phyloP scores from a whole-genome alignment of 2,888 invertebrate genomes.

The Abscondita cerata region DNA sequence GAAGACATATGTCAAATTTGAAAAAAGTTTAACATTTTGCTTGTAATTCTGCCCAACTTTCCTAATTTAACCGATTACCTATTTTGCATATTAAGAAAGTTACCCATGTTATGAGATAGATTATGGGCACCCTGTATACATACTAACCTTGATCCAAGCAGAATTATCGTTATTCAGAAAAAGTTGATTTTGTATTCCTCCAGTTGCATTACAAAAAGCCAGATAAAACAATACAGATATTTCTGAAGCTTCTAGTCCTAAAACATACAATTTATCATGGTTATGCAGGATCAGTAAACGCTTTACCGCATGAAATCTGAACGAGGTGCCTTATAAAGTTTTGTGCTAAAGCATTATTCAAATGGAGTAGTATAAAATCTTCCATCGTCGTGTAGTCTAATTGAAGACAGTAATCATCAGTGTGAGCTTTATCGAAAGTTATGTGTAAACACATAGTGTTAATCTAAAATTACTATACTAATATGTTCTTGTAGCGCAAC shows the following conservation, averaged over 20 bases:
- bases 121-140: too few relatives aligned
- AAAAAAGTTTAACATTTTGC: too few relatives aligned
- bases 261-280: conserved; percentile 17
- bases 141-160: conserved; percentile 19
- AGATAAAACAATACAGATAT: conserved; percentile 47
- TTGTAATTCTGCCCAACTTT: too few relatives aligned
- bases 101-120: too few relatives aligned
- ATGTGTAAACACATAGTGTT: conserved; percentile 29
- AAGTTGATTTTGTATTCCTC: conserved; percentile 39
- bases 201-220: conserved; percentile 45
- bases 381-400: conserved; percentile 42
- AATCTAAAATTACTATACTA: conserved; percentile 32
- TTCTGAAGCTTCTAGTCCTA: conserved; percentile 43
- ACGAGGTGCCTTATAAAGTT: conserved; percentile 42
- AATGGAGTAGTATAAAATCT: conserved; percentile 39
- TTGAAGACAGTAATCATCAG: conserved; percentile 13
- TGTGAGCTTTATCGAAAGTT: conserved; percentile 29
- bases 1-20: too few relatives aligned
- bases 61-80: too few relatives aligned
- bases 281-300: not conserved
- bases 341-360: conserved; percentile 33
- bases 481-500: not conserved
- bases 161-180: conserved; percentile 21
- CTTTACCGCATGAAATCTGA: conserved; percentile 44
- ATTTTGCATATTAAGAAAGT: too few relatives aligned